Conservation (phyloP, 1,140 invertebrate genomes). For the Ips typographus region DNA sequence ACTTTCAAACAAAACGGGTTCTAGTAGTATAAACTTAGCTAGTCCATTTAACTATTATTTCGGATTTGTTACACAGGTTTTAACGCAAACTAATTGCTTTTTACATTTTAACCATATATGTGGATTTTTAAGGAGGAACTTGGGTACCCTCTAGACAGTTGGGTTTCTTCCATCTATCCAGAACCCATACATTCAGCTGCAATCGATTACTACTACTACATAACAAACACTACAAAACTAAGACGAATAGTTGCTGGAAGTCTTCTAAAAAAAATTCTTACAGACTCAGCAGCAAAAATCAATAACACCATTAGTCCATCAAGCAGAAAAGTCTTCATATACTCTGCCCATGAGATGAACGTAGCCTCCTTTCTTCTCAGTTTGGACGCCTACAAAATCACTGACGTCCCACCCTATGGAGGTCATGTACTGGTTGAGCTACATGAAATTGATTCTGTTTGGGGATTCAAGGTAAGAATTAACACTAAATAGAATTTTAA, state of each 20-base stretch:
- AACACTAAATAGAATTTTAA: not conserved
- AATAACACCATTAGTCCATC: conserved; percentile 14
- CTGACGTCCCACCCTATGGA: conserved; percentile 34
- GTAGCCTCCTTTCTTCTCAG: conserved; percentile 18
- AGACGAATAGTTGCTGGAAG: not conserved
- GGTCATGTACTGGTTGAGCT: conserved; percentile 30
- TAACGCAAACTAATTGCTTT: not conserved
- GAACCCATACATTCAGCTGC: conserved; percentile 13
- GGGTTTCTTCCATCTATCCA: not conserved
- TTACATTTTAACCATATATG: not conserved
- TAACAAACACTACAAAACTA: conserved; percentile 3
- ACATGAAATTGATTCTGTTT: conserved; percentile 25
- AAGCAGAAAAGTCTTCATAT: conserved; percentile 31
- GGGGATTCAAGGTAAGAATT: conserved; percentile 26
- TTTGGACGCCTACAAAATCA: conserved; percentile 26
- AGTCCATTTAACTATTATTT: conserved; percentile 16
- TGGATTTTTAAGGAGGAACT: conserved; percentile 4
- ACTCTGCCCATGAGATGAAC: conserved; percentile 36
- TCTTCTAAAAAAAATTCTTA: conserved; percentile 32
- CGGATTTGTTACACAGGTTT: conserved; percentile 11
- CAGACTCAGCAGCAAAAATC: conserved; percentile 20
- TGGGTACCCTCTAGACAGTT: conserved; percentile 5
- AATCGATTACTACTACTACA: conserved; percentile 10
- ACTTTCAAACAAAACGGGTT: not conserved
- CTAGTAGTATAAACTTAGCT: not conserved